Percentiles rank a stretch among this genome's conserved stretches.
Conservation (phyloP, 2,797 vertebrate species). For the Lagorchestes hirsutus region DNA sequence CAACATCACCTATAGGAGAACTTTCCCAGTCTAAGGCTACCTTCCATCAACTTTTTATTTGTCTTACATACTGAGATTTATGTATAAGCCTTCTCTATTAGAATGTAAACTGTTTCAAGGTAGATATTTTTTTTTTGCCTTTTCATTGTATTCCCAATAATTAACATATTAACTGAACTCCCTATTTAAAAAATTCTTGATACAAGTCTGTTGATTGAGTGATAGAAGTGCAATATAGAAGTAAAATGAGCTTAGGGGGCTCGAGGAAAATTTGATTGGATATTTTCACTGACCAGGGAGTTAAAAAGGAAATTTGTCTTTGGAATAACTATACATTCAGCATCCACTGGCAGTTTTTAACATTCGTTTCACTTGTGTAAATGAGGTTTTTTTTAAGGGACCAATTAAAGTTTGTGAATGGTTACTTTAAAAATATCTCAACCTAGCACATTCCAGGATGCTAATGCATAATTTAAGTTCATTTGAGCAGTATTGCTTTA, state of each 20-base stretch:
- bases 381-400: background rate
- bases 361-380: background rate
- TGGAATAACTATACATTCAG: background rate
- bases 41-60: background rate
- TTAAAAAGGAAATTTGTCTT: background rate
- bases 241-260: background rate
- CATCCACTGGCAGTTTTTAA: conserved; percentile 12
- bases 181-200: background rate
- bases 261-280: conserved; percentile 5
- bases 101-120: background rate
- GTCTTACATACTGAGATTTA: background rate
- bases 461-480: conserved; percentile 64
- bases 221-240: background rate
- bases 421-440: conserved; percentile 45
- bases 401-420: conserved; percentile 17
- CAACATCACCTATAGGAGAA: background rate
- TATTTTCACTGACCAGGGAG: background rate
- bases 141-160: background rate
- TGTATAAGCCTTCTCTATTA: background rate
- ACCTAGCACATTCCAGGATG: background rate
- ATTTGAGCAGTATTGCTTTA: conserved; percentile 60
- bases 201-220: background rate
- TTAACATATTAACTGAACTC: background rate
- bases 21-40: background rate
- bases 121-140: background rate